Conservation (phyloP, 2,113 vertebrate genomes). For the Cyanoderma ruficeps region DNA sequence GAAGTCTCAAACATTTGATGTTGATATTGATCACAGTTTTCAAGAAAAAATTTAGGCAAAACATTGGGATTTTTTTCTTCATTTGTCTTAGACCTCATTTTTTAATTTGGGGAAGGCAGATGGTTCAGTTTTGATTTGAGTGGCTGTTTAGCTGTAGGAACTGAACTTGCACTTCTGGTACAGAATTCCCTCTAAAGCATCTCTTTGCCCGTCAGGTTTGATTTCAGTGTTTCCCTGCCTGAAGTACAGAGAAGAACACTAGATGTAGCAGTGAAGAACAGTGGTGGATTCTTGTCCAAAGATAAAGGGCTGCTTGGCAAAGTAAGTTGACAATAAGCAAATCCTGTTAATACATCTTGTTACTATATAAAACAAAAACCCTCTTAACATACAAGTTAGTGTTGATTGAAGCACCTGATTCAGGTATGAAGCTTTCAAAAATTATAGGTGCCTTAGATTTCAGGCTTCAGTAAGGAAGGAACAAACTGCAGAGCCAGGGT, state of each 20-base stretch:
- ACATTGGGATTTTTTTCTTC: not conserved
- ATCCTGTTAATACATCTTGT: not conserved
- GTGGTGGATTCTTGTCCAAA: constrained; percentile 92
- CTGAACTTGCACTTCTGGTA: not conserved
- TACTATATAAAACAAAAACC: not conserved
- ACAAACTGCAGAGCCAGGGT: not conserved
- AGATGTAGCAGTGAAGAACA: constrained; percentile 96
- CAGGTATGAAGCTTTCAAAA: not conserved
- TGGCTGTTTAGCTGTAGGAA: not conserved
- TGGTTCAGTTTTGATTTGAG: not conserved
- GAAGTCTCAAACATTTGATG: not conserved
- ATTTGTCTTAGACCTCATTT: not conserved
- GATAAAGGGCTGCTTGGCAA: constrained; percentile 97
- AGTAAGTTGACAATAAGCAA: constrained; percentile 69
- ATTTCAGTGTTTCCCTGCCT: constrained; percentile 89
- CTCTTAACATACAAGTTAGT: not conserved
- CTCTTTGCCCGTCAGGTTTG: constrained; percentile 78
- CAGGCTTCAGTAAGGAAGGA: not conserved
- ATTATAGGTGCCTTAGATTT: not conserved
- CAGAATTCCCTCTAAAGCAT: not conserved
- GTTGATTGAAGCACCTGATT: not conserved
- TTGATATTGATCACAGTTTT: not conserved
- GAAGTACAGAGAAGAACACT: constrained; percentile 89
- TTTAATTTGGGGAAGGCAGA: not conserved
- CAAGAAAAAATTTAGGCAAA: not conserved